Evolutionary conservation across 2,113 vertebrate species (phyloP), one percentile per base, ranked within the genome.

Genomic region (Solea senegalensis): DNA sequence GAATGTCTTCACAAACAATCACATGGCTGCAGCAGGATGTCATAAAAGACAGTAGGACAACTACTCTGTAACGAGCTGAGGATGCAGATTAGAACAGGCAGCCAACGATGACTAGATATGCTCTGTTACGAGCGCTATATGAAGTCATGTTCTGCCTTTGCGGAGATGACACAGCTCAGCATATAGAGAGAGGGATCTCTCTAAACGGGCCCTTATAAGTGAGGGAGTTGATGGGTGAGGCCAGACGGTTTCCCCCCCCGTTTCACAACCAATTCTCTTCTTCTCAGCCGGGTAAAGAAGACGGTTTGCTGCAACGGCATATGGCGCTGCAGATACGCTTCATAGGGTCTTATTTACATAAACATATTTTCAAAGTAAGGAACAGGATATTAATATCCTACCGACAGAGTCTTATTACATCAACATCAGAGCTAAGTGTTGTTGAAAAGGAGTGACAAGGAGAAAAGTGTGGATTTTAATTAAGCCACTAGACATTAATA

Each of bases 361-460:
- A 65, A 50, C 15, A 8, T 62, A 49, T 66, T 69, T 78, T 65
- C 28, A 56, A 78, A 74, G 49, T 65, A 60, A 39, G 8, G 34
- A 73, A 54, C 12, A 21, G 46, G 48, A 51, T 80, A 81, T 88
- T 76, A 63, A 72, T 86, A 80, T 49, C 28, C 62, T 44, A 27
- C 64, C 39, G 81, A 16, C 52, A 55, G 50, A 61, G 56, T 69
- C 59, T 41, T 10, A 69, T 77, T 72, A 64, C 60, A 55, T 54
- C 49, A 50, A 77, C 15, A 52, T 64, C 3, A 51, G 49, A 65
- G 39, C 26, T 75, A 53, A 64, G 43, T 65, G 64, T 51, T 8
- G 5, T 9, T 46, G 44, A 10, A 12, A 53, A 45, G 41, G 70
- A 74, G 43, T 16, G 60, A 63, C 55, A 49, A 5, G 15, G 51